These are phyloP conservation scores for Aplochiton taeniatus DNA, from an alignment of 2,797 vertebrate species.

Conservation along the genomic window DNA sequence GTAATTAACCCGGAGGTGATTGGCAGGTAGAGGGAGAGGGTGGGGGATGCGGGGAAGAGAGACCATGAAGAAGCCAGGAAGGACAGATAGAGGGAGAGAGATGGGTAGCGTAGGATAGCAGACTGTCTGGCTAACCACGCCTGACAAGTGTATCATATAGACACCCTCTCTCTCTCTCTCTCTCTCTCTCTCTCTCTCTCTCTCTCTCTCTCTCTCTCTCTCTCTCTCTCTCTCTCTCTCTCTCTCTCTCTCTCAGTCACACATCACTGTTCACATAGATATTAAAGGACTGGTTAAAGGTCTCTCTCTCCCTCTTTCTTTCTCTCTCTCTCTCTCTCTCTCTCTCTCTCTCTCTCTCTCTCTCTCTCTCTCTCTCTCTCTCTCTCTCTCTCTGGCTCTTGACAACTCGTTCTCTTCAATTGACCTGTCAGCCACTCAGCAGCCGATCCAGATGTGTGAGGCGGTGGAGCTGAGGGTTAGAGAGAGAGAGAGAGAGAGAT, in stretches of 20 bases:
- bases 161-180: constrained; percentile 44
- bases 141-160: constrained; percentile 92
- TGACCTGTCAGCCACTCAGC: constrained; percentile 90
- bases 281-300: no score
- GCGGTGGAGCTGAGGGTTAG: constrained; percentile 59
- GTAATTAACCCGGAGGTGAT: constrained; percentile 93
- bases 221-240: constrained; percentile 3
- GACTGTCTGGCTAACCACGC: constrained; percentile 87
- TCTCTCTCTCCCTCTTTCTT: neutral
- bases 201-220: neutral
- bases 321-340: constrained; percentile 1
- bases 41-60: constrained; percentile 80
- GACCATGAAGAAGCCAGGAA: constrained; percentile 75
- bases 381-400: no score
- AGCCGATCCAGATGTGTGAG: constrained; percentile 91
- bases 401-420: constrained; percentile 87
- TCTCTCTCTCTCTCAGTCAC: neutral
- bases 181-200: neutral
- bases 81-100: constrained; percentile 57
- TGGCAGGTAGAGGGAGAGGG: constrained; percentile 87
- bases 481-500: constrained; percentile 49
- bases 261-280: neutral
- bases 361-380: no score
- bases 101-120: constrained; percentile 88
- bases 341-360: neutral